Base-by-base conservation (phyloP, 2,888 invertebrate species). In the Cheilosia pagana region DNA sequence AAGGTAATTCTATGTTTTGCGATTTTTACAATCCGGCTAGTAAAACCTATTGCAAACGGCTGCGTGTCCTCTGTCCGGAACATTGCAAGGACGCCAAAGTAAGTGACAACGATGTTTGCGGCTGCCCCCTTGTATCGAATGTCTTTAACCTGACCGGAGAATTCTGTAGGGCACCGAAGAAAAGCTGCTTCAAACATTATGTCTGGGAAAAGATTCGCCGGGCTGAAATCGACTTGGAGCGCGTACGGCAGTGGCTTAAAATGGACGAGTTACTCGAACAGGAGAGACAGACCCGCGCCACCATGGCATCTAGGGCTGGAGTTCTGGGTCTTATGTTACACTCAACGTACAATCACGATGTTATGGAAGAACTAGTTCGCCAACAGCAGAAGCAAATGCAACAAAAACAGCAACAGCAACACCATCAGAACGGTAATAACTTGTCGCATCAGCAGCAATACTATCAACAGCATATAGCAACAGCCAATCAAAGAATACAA, bases 1-100 rank as follows among this genome's bases (percentile, higher is more conserved):
- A 98, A 91, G 97, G 96, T 0, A 97, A 97, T 92, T 97, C 97
- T 88, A 98, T 99, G 96, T 99, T 99, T 92, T 99, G 99, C 91
- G 99, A 99, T 89, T 97, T 96, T 91, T 99, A 96, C 92, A 99
- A 98, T 92, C 94, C 96, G 0, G 93, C 94, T 4, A 97, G 96
- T 89, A 95, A 95, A 63, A 98, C 98, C 0, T 99, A 99, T 89
- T 99, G 99, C 92, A 99, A 99, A 92, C 93, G 99, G 68, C 92
- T 99, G 75, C 94, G 98, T 87, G 98, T 99, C 0, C 94, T 99
- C 87, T 99, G 99, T 90, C 99, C 99, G 0, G 99, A 99, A 89
- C 99, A 99, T 91, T 97, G 96, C 89, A 99, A 98, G 91, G 98
- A 98, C 88, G 95, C 97, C 0, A 97, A 98, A 92, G 95, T 97